phyloP scores from a whole-genome alignment of 2,113 vertebrate species.

The Neogale vison region DNA sequence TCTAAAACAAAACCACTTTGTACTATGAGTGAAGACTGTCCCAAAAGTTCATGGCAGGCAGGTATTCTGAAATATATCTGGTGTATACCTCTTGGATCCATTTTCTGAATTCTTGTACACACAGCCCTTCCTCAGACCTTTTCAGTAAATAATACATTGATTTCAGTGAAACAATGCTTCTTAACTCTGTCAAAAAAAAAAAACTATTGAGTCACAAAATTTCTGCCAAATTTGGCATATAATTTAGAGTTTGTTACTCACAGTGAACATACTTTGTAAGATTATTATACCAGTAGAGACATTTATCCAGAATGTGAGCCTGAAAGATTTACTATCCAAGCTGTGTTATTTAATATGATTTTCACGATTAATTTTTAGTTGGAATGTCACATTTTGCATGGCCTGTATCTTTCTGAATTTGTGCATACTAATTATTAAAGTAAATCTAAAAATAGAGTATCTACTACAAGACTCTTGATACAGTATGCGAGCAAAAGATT shows the following conservation, averaged over 20 bases:
- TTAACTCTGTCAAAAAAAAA: constrained; percentile 36
- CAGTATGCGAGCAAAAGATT: not conserved
- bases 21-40: not conserved
- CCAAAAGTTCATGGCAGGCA: not conserved
- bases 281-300: not conserved
- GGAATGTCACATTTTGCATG: not conserved
- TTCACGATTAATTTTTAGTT: constrained; percentile 55
- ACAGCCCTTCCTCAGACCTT: not conserved
- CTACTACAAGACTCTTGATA: not conserved
- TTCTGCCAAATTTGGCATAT: constrained; percentile 14
- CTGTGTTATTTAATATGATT: constrained; percentile 12
- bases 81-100: not conserved
- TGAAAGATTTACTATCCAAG: constrained; percentile 9
- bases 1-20: not conserved
- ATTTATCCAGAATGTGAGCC: constrained; percentile 27
- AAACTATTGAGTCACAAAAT: not conserved
- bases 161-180: constrained; percentile 22
- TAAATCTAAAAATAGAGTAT: constrained; percentile 20
- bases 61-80: not conserved
- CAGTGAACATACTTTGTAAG: not conserved
- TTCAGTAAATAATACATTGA: constrained; percentile 2
- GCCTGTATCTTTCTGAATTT: constrained; percentile 39
- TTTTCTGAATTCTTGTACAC: not conserved
- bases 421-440: not conserved
- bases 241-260: not conserved